These are phyloP conservation scores for Dorcus parallelipipedus DNA, from an alignment of 2,888 invertebrate genomes.

Conservation along the genomic window DNA sequence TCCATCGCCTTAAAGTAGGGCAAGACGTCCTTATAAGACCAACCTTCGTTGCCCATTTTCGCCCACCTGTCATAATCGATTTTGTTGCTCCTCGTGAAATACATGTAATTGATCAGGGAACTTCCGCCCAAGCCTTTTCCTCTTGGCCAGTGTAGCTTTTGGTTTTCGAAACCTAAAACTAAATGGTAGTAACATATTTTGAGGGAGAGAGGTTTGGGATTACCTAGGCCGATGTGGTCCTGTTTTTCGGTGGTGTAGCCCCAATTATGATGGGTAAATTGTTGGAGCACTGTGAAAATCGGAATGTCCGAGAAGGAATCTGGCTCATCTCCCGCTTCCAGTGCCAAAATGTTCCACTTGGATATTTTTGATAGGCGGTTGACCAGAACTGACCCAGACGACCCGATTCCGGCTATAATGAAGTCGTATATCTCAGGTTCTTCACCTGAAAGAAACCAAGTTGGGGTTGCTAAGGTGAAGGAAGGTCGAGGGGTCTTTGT, in stretches of 20 bases:
- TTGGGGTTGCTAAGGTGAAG: no score
- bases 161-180: conserved; percentile 12
- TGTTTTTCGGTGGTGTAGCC: conserved; percentile 58
- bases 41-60: conserved; percentile 65
- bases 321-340: conserved; percentile 62
- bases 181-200: no score
- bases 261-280: conserved; percentile 59
- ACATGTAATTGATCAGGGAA: conserved; percentile 48
- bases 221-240: conserved; percentile 50
- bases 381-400: conserved; percentile 67
- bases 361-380: conserved; percentile 63
- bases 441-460: no score
- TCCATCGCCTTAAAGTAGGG: conserved; percentile 40
- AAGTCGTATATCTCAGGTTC: conserved; percentile 55
- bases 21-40: conserved; percentile 56
- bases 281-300: conserved; percentile 51
- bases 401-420: conserved; percentile 65
- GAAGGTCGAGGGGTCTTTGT: no score
- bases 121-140: conserved; percentile 58
- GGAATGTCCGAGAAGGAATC: conserved; percentile 54
- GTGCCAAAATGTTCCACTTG: conserved; percentile 58
- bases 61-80: conserved; percentile 69
- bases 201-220: not conserved
- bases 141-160: conserved; percentile 46
- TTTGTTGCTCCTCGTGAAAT: conserved; percentile 58